Percentiles rank a stretch among this genome's conserved stretches.
Conservation (phyloP, 2,888 invertebrate genomes). For the Synergus laeviventris region DNA sequence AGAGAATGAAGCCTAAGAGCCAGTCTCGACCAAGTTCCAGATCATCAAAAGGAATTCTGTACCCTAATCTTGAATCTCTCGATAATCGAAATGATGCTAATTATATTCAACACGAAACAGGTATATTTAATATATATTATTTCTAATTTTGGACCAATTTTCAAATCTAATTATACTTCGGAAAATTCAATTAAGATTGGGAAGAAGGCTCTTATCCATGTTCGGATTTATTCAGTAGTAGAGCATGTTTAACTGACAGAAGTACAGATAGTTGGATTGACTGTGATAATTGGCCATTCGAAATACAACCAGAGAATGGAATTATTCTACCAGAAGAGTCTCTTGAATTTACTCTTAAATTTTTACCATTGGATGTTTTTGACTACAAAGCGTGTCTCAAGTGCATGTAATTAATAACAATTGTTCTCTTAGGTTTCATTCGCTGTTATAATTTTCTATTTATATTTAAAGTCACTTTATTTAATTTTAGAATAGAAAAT, state of each 20-base stretch:
- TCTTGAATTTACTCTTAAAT: slow-evolving; percentile 77
- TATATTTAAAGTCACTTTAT: not conserved
- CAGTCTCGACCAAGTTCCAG: slow-evolving; percentile 47
- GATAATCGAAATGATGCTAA: not conserved
- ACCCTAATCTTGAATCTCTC: slow-evolving; percentile 39
- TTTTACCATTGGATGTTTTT: slow-evolving; percentile 79
- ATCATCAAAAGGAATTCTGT: slow-evolving; percentile 48
- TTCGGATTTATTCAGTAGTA: slow-evolving; percentile 64
- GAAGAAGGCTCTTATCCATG: not conserved
- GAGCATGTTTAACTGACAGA: slow-evolving; percentile 59
- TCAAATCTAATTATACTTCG: not conserved
- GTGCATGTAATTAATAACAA: slow-evolving; percentile 71
- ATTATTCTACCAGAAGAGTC: slow-evolving; percentile 76
- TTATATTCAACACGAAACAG: not conserved
- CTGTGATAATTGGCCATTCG: slow-evolving; percentile 76
- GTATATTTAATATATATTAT: not conserved
- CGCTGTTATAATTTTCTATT: not conserved
- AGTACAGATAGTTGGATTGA: slow-evolving; percentile 64
- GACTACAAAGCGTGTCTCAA: slow-evolving; percentile 78
- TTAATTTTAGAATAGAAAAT: slow-evolving; percentile 76
- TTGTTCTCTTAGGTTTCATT: not conserved
- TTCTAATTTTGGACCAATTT: not conserved
- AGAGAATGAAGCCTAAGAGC: slow-evolving; percentile 24
- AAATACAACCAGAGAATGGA: slow-evolving; percentile 76
- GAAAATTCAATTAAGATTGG: not conserved